Base-by-base conservation (phyloP, 2,113 vertebrate genomes). In the Phrynocephalus versicolor region DNA sequence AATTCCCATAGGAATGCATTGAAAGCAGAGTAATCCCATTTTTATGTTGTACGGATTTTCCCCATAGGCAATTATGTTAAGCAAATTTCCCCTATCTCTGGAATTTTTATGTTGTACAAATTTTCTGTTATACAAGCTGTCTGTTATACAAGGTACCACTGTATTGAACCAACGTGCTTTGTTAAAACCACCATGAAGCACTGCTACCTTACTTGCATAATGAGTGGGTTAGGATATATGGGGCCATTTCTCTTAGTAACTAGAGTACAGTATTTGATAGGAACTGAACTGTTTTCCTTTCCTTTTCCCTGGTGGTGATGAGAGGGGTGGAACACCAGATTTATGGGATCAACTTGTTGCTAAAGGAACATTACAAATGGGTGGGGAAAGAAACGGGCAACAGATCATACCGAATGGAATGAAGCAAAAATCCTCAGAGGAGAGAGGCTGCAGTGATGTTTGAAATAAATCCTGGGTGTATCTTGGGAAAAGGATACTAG, bases 401-500 rank as follows among this genome's bases (percentile, higher is more conserved):
- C 75, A 79, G 67, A 79, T 71, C 67, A 79, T 85, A 79, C 18
- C 60, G 35, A 71, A 71, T 79, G 65, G 83, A 85, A 79, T 85
- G 83, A 79, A 65, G 65, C 67, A 70, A 25, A n/a, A 79, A 79
- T 85, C 83, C 37, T n/a, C 65, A 70, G 75, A 85, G 64, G 62
- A 75, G 58, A 75, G 67, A 67, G 33, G 51, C 65, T 60, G 57
- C 55, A 39, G 7, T 21, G 64, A 79, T 35, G 70, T 79, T 65
- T 75, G 71, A 64, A 41, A 23, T 75, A 33, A 64, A 41, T 12
- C 45, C 71, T 85, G 67, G n/a, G 57, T 85, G 75, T 79, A 79
- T 85, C 67, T 79, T 71, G 58, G 62, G 39, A 41, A 78, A 58
- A 21, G 10, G 6, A 5, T 41, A 10, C 30, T 71, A 12, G 23